phyloP scores from a whole-genome alignment of 2,797 vertebrate genomes.

The Cheirogaleus major region DNA sequence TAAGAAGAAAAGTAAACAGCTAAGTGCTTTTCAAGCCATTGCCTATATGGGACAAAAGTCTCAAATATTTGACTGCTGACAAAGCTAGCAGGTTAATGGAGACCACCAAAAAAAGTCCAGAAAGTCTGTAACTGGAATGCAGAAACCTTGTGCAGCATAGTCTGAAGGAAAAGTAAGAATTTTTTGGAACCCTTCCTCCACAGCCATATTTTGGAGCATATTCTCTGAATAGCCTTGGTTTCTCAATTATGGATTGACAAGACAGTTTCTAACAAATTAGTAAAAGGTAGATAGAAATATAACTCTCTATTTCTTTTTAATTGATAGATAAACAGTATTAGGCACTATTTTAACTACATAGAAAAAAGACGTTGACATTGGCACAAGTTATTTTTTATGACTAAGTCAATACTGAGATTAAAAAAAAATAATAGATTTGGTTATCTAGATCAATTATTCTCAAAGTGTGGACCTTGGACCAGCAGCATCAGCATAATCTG shows the following conservation, averaged over 20 bases:
- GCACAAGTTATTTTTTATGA: neutral
- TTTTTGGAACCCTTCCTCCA: neutral
- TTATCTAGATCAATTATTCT: neutral
- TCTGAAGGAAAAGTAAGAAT: neutral
- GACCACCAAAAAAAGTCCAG: neutral
- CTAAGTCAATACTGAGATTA: neutral
- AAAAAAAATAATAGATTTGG: neutral
- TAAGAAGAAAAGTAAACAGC: constrained; percentile 59
- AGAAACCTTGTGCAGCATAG: neutral
- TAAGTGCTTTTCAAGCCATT: constrained; percentile 71
- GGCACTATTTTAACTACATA: neutral
- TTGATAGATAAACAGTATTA: neutral
- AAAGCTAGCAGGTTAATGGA: constrained; percentile 18
- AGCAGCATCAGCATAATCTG: neutral
- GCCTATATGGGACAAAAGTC: neutral
- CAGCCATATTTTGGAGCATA: neutral
- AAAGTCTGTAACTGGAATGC: neutral
- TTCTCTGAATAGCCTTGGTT: neutral
- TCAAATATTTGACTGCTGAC: constrained; percentile 53
- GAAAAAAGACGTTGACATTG: neutral
- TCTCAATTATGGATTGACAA: neutral
- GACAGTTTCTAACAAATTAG: constrained; percentile 1
- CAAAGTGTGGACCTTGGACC: neutral
- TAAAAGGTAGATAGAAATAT: neutral
- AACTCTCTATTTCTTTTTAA: neutral